These are phyloP conservation scores for Carcharodon carcharias DNA, from an alignment of 2,797 vertebrate genomes.

Conservation along the genomic window DNA sequence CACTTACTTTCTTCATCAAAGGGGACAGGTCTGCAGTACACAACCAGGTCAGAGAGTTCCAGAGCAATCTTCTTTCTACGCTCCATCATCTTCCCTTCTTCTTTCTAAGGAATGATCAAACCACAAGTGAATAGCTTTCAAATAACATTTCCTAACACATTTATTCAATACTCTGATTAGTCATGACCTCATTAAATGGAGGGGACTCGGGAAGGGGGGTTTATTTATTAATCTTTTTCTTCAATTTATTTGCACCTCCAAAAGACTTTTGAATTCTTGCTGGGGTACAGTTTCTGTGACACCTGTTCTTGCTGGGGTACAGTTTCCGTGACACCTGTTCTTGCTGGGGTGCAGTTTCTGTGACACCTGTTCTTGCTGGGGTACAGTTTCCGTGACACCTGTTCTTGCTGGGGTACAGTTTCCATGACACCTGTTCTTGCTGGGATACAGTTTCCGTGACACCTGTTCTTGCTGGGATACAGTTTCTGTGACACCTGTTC, in stretches of 20 bases:
- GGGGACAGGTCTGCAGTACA: slow-evolving; percentile 94
- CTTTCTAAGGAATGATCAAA: neutral
- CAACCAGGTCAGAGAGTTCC: slow-evolving; percentile 91
- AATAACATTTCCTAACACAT: neutral
- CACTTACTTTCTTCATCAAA: slow-evolving; percentile 97
- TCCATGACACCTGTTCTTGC: neutral
- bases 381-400: no score
- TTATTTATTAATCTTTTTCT: neutral
- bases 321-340: neutral
- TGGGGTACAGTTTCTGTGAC: neutral
- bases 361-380: no score
- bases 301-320: neutral
- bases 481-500: no score
- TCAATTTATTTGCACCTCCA: neutral
- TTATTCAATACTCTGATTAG: neutral
- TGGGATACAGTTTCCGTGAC: neutral
- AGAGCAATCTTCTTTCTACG: slow-evolving; percentile 96
- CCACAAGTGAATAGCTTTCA: no score
- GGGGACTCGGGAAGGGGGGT: no score
- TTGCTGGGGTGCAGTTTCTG: neutral
- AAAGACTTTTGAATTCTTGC: neutral
- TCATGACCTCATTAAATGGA: neutral
- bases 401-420: no score
- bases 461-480: no score
- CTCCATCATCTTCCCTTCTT: slow-evolving; percentile 97